A percentile compares a stretch with the other conserved stretches of the same genome.
Conservation (phyloP, 2,888 invertebrate genomes). For the Drosophila diplacantha region DNA sequence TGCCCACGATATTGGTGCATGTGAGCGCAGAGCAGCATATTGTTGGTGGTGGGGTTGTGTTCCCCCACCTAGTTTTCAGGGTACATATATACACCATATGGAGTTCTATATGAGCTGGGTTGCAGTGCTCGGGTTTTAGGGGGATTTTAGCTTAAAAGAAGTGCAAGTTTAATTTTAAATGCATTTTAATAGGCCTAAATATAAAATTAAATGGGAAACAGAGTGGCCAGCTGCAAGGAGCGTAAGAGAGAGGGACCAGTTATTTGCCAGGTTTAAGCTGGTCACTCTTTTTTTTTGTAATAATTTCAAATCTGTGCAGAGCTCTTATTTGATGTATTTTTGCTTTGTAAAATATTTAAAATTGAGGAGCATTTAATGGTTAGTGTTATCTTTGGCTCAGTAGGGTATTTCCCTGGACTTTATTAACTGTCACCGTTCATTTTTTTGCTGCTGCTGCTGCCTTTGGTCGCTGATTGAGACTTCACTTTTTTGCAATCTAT, state of each 20-base stretch:
- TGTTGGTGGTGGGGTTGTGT: conserved; percentile 27
- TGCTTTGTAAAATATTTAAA: neutral
- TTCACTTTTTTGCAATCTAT: conserved; percentile 65
- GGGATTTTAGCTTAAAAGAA: neutral
- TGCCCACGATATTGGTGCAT: conserved; percentile 59
- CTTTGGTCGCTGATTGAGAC: conserved; percentile 61
- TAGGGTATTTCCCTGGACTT: conserved; percentile 7
- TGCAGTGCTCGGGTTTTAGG: neutral
- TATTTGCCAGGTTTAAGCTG: neutral
- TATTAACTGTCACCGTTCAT: neutral
- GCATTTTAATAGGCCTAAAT: neutral
- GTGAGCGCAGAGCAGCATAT: conserved; percentile 45
- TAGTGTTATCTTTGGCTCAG: rapidly evolving
- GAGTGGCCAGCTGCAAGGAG: neutral
- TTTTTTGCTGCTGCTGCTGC: conserved; percentile 9
- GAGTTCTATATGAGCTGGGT: conserved; percentile 8
- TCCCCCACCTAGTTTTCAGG: conserved; percentile 13
- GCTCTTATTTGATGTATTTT: too few relatives aligned
- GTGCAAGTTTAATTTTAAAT: neutral
- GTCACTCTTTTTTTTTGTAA: neutral
- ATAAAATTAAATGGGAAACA: neutral
- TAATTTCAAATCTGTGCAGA: too few relatives aligned
- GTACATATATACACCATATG: conserved; percentile 2
- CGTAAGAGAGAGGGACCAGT: neutral
- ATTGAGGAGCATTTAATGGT: neutral